Base-by-base conservation (phyloP, 2,888 invertebrate species). In the Caenorhabditis sinica region DNA sequence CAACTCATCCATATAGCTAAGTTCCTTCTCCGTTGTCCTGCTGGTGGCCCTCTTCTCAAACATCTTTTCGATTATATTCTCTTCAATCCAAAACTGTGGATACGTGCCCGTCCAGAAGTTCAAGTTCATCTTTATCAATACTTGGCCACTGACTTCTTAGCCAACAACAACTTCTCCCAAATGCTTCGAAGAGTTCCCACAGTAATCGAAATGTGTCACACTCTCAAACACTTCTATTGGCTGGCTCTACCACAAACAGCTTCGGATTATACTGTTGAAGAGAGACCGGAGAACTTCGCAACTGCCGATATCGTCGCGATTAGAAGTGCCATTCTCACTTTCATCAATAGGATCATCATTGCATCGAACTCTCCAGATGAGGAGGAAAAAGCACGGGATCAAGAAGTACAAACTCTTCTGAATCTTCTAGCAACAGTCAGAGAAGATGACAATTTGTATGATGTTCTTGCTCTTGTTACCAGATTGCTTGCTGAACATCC, bases 221-320 rank as follows among this genome's bases (percentile, higher is more conserved):
- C 99, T 3, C 95, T 99, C 86, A 99, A 99, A 94, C 98, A 97
- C 94, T 99, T 98, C 94, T 99, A 99, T 93, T 99, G 98, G 98
- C 96, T 99, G 61, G 96, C 96, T 82, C 97, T 97, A 94, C 98
- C 99, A 0, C 95, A 96, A 88, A 95, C 96, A 0, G 77, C 85
- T 8, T 87, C 88, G 4, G 77, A 75, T 30, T 88, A 88, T 58
- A 81, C 82, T 17, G 87, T 88, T n/a, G 81, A 87, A 53, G 80
- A 82, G 8, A 58, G 87, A 60, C 68, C 77, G 4, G 79, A 82
- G 15, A 71, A 75, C 25, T 87, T 87, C 58, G 96, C 96, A 53
- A 96, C 97, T 93, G 97, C 97, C 93, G 97, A 98, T 93, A 96
- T 98, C 89, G 94, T 97, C 86, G 96, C 96, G 86, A 96, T 98